Evolutionary conservation across 2,797 vertebrate species (phyloP).

Genomic region (Sebastes oblongus): DNA sequence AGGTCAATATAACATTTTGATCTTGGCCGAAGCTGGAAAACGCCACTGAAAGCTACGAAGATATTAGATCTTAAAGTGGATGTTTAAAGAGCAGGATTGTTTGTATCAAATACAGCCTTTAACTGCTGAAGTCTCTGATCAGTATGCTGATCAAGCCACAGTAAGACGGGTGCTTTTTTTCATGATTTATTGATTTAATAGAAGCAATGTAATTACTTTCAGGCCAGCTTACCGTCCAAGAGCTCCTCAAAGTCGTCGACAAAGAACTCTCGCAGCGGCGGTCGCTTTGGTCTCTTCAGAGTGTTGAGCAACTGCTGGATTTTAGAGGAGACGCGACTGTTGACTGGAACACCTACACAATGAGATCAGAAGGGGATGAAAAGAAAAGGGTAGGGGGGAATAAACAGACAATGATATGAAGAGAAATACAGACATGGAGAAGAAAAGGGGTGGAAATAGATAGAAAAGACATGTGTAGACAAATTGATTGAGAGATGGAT

Average conservation of each 20-base stretch:
- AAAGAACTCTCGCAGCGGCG: slow-evolving; percentile 94
- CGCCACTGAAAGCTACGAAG: not conserved
- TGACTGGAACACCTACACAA: slow-evolving; percentile 91
- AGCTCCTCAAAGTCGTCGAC: slow-evolving; percentile 96
- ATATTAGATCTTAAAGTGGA: not conserved
- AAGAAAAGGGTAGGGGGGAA: slow-evolving; percentile 16
- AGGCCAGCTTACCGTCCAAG: slow-evolving; percentile 87
- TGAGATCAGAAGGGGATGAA: slow-evolving; percentile 43
- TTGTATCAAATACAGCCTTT: not conserved
- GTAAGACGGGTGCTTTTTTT: not conserved
- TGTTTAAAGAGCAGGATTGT: not conserved
- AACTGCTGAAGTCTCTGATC: not conserved
- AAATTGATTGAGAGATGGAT: slow-evolving; percentile 43
- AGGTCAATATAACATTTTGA: slow-evolving; percentile 17
- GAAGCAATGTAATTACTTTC: slow-evolving; percentile 27
- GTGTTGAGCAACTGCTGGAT: slow-evolving; percentile 98
- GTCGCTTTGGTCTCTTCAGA: slow-evolving; percentile 95
- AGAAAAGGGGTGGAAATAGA: not conserved
- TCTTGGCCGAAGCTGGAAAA: not conserved
- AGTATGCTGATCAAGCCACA: not conserved
- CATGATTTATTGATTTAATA: slow-evolving; percentile 33
- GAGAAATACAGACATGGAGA: not conserved
- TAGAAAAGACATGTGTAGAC: slow-evolving; percentile 5
- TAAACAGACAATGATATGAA: slow-evolving; percentile 27
- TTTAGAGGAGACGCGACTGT: slow-evolving; percentile 96